Evolutionary conservation across 1,140 invertebrate species (phyloP).

Genomic region (Caenorhabditis remanei): DNA sequence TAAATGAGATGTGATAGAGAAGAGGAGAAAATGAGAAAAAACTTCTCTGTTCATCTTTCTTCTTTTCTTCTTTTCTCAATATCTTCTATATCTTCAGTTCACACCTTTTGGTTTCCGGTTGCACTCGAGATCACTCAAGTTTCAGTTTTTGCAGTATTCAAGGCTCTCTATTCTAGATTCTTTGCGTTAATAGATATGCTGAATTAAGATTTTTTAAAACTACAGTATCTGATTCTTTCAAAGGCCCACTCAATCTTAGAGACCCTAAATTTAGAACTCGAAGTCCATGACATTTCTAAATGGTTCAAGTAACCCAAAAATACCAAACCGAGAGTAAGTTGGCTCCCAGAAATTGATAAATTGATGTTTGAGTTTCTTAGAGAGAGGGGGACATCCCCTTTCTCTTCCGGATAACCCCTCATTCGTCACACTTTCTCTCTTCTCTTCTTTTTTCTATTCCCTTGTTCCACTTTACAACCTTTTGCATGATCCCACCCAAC

Average conservation of each 20-base stretch:
- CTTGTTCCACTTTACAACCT: conserved; percentile 44
- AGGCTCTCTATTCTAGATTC: too few species aligned
- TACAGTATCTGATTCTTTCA: too few species aligned
- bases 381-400: neutral
- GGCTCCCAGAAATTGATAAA: neutral
- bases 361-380: conserved; percentile 32
- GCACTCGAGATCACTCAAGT: neutral
- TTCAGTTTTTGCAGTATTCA: neutral
- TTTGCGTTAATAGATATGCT: too few species aligned
- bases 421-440: neutral
- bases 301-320: too few species aligned
- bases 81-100: neutral
- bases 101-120: conserved; percentile 22
- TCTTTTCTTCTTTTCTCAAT: too few species aligned
- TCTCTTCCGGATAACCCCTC: conserved; percentile 27
- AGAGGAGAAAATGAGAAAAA: neutral
- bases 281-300: neutral
- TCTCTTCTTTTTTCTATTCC: neutral
- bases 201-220: too few species aligned
- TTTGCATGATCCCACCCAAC: conserved; percentile 10
- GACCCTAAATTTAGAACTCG: too few species aligned
- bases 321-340: neutral
- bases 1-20: conserved; percentile 2
- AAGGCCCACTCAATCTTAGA: too few species aligned
- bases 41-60: neutral